These are phyloP conservation scores for Andricus curvator DNA, from an alignment of 2,888 invertebrate genomes.

Conservation along the genomic window DNA sequence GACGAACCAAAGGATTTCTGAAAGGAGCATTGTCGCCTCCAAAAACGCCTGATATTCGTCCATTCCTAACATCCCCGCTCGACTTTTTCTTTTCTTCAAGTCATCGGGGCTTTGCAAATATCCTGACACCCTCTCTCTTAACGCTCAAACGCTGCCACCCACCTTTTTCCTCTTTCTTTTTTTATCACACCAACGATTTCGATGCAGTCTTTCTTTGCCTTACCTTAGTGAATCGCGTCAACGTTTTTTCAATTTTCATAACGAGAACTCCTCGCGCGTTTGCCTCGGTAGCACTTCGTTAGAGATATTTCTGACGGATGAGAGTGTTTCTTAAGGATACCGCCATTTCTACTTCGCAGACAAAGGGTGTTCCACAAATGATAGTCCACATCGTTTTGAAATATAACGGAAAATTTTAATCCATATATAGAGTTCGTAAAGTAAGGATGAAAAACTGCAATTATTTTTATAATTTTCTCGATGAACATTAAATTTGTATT, in stretches of 20 bases:
- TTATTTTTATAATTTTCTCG: too few relatives aligned
- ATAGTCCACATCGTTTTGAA: not conserved
- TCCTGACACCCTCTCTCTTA: slow-evolving; percentile 50
- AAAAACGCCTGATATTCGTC: slow-evolving; percentile 30
- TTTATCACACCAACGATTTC: slow-evolving; percentile 37
- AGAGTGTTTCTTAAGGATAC: slow-evolving; percentile 18
- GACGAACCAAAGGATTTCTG: slow-evolving; percentile 71
- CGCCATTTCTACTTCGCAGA: not conserved
- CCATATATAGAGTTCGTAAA: not conserved
- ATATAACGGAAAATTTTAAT: not conserved
- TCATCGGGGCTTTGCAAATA: slow-evolving; percentile 51
- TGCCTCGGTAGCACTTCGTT: slow-evolving; percentile 42
- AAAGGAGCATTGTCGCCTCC: slow-evolving; percentile 51
- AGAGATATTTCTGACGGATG: slow-evolving; percentile 54
- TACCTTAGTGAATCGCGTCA: slow-evolving; percentile 46
- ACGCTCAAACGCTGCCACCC: not conserved
- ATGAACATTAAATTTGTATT: too few relatives aligned
- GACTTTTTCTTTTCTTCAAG: slow-evolving; percentile 34
- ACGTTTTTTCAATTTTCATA: slow-evolving; percentile 65
- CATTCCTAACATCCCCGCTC: slow-evolving; percentile 39
- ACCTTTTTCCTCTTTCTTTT: slow-evolving; percentile 41
- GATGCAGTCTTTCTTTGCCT: slow-evolving; percentile 41
- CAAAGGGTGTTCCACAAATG: not conserved
- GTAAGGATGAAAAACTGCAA: too few relatives aligned
- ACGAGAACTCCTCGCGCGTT: slow-evolving; percentile 62